These are phyloP conservation scores for Heterohyrax brucei DNA, from an alignment of 2,797 vertebrate genomes.

Conservation along the genomic window DNA sequence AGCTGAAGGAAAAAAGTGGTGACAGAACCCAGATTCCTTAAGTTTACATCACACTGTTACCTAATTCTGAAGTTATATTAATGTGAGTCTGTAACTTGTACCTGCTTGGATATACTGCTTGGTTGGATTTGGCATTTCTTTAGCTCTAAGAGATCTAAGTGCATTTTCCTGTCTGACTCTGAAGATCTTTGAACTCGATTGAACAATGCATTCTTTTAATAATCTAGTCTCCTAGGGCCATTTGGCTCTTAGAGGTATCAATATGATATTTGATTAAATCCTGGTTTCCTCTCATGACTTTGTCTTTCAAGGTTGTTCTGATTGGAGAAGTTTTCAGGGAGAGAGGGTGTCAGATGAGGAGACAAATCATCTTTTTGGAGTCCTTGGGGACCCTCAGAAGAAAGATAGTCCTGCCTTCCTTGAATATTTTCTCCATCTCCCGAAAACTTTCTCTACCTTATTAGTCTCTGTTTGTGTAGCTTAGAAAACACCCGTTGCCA, in stretches of 20 bases:
- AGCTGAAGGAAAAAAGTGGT: neutral
- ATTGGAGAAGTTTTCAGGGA: neutral
- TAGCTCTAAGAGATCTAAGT: constrained; percentile 27
- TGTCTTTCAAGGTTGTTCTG: constrained; percentile 46
- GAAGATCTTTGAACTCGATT: constrained; percentile 24
- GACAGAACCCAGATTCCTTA: neutral
- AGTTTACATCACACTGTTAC: neutral
- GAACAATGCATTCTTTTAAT: neutral
- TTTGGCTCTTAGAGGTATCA: neutral
- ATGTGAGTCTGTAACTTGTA: neutral
- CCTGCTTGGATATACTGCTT: neutral
- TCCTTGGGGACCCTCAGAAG: neutral
- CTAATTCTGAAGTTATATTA: neutral
- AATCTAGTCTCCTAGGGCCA: neutral
- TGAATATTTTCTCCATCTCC: neutral
- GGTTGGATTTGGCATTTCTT: neutral
- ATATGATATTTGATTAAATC: neutral
- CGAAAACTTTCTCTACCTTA: neutral
- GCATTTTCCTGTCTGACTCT: neutral
- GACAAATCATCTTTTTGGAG: neutral
- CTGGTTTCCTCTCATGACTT: neutral
- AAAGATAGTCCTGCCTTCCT: neutral
- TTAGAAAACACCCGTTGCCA: neutral
- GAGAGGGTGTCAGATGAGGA: neutral
- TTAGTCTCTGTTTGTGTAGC: neutral